These are phyloP conservation scores for Rutpela maculata DNA, from an alignment of 2,888 invertebrate species.

Conservation along the genomic window DNA sequence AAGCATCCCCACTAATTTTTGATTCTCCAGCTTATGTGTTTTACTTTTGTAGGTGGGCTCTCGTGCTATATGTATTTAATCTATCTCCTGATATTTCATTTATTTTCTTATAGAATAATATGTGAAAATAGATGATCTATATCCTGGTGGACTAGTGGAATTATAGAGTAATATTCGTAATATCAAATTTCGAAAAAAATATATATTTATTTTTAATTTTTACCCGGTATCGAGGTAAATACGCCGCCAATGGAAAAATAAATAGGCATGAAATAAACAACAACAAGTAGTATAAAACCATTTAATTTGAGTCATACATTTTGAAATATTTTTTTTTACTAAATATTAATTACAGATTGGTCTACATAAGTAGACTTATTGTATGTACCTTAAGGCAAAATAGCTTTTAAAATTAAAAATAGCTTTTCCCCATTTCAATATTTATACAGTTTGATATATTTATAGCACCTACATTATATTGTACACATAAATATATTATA, in stretches of 20 bases:
- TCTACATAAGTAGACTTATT: slow-evolving; percentile 29
- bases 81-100: no score
- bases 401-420: slow-evolving; percentile 11
- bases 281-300: slow-evolving; percentile 34
- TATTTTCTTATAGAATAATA: no score
- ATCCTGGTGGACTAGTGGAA: no score
- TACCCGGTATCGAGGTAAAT: no score
- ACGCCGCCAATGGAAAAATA: background rate
- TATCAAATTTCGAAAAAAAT: no score
- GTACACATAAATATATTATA: slow-evolving; percentile 4
- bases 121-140: no score
- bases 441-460: slow-evolving; percentile 8
- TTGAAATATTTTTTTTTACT: slow-evolving; percentile 27
- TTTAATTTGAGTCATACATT: slow-evolving; percentile 40
- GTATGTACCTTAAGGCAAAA: slow-evolving; percentile 41
- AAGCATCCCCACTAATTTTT: no score
- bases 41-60: no score
- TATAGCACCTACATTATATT: slow-evolving; percentile 10
- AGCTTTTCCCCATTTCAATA: background rate
- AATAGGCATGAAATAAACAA: background rate
- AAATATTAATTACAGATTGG: slow-evolving; percentile 36
- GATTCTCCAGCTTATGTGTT: no score
- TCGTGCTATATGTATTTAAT: no score
- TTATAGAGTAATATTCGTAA: no score
- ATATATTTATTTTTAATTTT: no score